Evolutionary conservation across 2,113 vertebrate species (phyloP), one percentile per base, ranked within the genome.

Genomic region (Gorsachius goisagi): DNA sequence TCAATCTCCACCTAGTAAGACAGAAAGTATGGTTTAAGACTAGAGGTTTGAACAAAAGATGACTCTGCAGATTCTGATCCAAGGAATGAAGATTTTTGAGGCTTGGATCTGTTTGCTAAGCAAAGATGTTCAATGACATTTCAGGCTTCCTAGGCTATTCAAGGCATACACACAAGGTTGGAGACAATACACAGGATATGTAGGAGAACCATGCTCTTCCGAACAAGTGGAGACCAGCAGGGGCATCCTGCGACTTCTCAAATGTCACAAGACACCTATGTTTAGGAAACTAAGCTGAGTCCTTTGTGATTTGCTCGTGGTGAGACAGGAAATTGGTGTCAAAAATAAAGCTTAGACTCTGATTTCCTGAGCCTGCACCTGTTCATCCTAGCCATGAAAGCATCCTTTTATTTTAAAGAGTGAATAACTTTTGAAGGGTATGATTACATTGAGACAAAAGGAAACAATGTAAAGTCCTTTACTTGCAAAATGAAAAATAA

Each of bases 251-350:
- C 69, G 72, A 60, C 62, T 89, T 91, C 75, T 88, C 84, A 79
- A 44, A 71, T 89, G 44, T 85, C 76, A 74, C 7, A 14, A 44
- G 84, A 86, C 47, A 79, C 82, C 66, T 88, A 71, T 74, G 88
- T 74, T 74, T 82, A 82, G 80, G 90, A 83, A 93, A 83, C 39
- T 12, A 79, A 53, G 47, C 28, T 4, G 17, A 45, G 77, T 58
- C 88, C 77, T 87, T 83, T 53, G 85, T 75, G 88, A 83, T 76
- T 89, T 75, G 62, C 23, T 93, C 3, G 0, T 41, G 66, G 56
- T 62, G 55, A 95, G 71, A 47, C 62, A 90, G 94, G 79, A 96
- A 95, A 85, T 50, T 33, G 26, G 15, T 88, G 87, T 85, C 62
- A 53, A 88, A 88, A 94, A 90, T 85, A 74, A 49, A 76, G 19